Conservation (phyloP, 2,113 vertebrate species). For the Gasterosteus aculeatus region DNA sequence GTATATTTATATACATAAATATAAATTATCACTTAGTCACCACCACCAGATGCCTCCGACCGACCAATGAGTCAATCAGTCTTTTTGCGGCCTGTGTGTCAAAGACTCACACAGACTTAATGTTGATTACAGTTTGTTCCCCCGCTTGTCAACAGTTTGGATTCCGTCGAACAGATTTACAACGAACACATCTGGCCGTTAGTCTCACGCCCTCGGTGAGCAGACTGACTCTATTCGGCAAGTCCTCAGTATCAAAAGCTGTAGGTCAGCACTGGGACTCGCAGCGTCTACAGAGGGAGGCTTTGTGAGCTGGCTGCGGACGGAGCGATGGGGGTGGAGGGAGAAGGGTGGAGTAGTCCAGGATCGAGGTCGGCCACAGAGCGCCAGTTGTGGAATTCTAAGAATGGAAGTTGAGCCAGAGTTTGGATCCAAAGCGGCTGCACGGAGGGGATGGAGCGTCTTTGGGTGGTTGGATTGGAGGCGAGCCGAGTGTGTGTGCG, state of each 20-base stretch:
- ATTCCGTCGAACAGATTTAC: neutral
- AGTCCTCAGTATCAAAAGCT: neutral
- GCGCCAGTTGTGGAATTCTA: constrained; percentile 78
- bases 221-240: neutral
- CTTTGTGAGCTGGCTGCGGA: constrained; percentile 77
- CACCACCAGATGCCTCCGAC: neutral
- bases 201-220: neutral
- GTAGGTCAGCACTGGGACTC: constrained; percentile 36
- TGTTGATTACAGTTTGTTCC: neutral
- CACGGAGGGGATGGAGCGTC: constrained; percentile 45
- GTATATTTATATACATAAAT: neutral
- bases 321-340: constrained; percentile 44
- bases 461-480: neutral
- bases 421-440: constrained; percentile 51
- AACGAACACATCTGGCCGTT: neutral
- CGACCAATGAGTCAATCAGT: constrained; percentile 1
- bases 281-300: constrained; percentile 65
- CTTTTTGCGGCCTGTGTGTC: neutral
- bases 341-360: constrained; percentile 48
- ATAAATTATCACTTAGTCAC: neutral
- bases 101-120: neutral
- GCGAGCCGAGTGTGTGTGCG: neutral
- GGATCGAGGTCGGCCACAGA: constrained; percentile 74
- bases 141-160: neutral
- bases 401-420: constrained; percentile 77